Evolutionary conservation across 1,140 invertebrate species (phyloP).

Genomic region (Drosophila saltans): DNA sequence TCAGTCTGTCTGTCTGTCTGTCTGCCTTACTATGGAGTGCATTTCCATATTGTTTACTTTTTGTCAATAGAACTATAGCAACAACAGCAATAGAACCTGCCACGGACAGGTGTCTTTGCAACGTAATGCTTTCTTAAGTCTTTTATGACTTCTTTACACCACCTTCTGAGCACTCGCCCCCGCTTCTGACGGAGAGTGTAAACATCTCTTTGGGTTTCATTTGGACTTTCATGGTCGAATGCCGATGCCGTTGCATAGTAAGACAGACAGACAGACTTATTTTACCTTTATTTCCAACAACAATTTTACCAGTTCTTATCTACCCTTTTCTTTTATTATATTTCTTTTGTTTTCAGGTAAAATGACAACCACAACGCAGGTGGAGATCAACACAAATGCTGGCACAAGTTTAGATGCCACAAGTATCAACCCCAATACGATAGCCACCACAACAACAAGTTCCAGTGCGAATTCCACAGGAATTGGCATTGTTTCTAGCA

Average conservation of each 20-base stretch:
- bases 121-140: too few species aligned
- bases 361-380: slow-evolving; percentile 68
- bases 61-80: slow-evolving; percentile 63
- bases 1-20: slow-evolving; percentile 2
- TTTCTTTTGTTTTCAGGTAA: slow-evolving; percentile 9
- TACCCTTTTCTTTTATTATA: slow-evolving; percentile 27
- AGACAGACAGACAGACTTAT: slow-evolving; percentile 26
- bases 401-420: neutral
- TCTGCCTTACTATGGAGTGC: slow-evolving; percentile 23
- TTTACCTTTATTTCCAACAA: slow-evolving; percentile 20
- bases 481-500: slow-evolving; percentile 31
- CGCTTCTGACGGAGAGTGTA: slow-evolving; percentile 25
- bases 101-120: slow-evolving; percentile 19
- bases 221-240: slow-evolving; percentile 59
- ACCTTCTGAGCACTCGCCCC: neutral
- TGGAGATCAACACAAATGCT: slow-evolving; percentile 61
- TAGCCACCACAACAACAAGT: slow-evolving; percentile 9
- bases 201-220: slow-evolving; percentile 34
- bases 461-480: slow-evolving; percentile 12
- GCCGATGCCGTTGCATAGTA: slow-evolving; percentile 16
- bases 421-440: neutral
- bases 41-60: slow-evolving; percentile 65
- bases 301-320: slow-evolving; percentile 40
- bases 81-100: slow-evolving; percentile 17
- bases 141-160: slow-evolving; percentile 4